A percentile compares a stretch with the other conserved stretches of the same genome.
phyloP scores from a whole-genome alignment of 2,113 vertebrate species.

The Prunella fulvescens region DNA sequence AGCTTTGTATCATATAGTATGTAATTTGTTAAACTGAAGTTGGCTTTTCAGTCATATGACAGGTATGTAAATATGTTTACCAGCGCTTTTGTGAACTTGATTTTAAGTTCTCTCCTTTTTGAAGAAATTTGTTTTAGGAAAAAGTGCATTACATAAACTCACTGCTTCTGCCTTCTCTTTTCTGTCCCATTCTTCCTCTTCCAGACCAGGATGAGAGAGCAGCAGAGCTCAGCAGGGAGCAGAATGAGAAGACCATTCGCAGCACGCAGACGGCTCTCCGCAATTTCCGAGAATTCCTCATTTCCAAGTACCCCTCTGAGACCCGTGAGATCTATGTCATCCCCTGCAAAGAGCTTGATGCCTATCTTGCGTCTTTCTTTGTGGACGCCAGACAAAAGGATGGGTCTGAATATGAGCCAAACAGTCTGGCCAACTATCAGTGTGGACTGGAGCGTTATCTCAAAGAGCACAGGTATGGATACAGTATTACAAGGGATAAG shows the following conservation, averaged over 20 bases:
- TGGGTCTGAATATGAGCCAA: constrained; percentile 85
- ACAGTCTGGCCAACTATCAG: constrained; percentile 86
- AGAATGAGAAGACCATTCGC: constrained; percentile 87
- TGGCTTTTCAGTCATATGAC: constrained; percentile 47
- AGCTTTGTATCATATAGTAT: constrained; percentile 8
- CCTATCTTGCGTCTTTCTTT: constrained; percentile 85
- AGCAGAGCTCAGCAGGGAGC: constrained; percentile 81
- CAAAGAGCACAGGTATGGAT: constrained; percentile 82
- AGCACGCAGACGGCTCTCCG: constrained; percentile 84
- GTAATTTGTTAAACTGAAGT: constrained; percentile 67
- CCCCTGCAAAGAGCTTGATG: constrained; percentile 82
- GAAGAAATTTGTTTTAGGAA: constrained; percentile 49
- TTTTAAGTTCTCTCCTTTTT: constrained; percentile 17
- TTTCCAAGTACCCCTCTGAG: constrained; percentile 83
- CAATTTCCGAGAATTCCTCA: constrained; percentile 85
- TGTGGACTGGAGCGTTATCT: constrained; percentile 84
- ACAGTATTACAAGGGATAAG: constrained; percentile 85
- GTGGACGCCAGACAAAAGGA: constrained; percentile 85
- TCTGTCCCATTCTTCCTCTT: constrained; percentile 60
- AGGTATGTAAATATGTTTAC: constrained; percentile 49
- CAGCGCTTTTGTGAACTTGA: constrained; percentile 41
- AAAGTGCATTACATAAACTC: constrained; percentile 36
- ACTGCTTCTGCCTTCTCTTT: constrained; percentile 39
- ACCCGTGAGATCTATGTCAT: constrained; percentile 82
- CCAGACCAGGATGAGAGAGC: constrained; percentile 82